Evolutionary conservation across 1,140 invertebrate species (phyloP).

Genomic region (Carcinoscorpius rotundicauda): DNA sequence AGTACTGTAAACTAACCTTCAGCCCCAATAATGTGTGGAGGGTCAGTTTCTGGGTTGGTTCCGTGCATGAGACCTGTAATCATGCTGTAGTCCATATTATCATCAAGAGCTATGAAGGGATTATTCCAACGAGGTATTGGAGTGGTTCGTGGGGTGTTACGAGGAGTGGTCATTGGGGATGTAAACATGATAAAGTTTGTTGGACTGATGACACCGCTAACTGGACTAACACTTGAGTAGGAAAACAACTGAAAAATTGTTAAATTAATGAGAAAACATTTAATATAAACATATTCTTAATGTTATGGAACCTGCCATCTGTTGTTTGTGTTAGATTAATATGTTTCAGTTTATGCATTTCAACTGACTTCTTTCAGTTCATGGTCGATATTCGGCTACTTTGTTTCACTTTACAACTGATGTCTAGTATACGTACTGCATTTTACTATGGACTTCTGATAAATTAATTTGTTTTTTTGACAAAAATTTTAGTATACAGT

Average conservation of each 20-base stretch:
- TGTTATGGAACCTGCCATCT: background rate
- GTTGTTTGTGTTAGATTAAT: no score
- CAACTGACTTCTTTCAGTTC: no score
- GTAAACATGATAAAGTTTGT: constrained; percentile 78
- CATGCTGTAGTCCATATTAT: constrained; percentile 74
- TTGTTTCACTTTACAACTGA: no score
- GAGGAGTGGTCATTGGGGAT: constrained; percentile 58
- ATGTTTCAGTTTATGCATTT: no score
- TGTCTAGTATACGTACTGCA: no score
- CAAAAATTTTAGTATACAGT: no score
- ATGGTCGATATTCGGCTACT: no score
- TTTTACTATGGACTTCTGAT: no score
- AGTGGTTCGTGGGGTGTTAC: constrained; percentile 46
- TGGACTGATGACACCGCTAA: constrained; percentile 71
- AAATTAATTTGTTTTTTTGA: no score
- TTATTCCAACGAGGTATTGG: constrained; percentile 68
- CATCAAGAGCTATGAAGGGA: constrained; percentile 75
- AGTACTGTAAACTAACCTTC: constrained; percentile 41
- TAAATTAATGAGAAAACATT: background rate
- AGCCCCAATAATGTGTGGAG: constrained; percentile 52
- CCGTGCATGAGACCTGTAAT: constrained; percentile 57
- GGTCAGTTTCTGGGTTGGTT: constrained; percentile 43
- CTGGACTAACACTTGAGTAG: constrained; percentile 28
- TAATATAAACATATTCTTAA: background rate
- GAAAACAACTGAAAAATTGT: constrained; percentile 15